Evolutionary conservation across 2,888 invertebrate species (phyloP), one percentile per base, ranked within the genome.

Genomic region (Galeopsomyia nigrocyanea): DNA sequence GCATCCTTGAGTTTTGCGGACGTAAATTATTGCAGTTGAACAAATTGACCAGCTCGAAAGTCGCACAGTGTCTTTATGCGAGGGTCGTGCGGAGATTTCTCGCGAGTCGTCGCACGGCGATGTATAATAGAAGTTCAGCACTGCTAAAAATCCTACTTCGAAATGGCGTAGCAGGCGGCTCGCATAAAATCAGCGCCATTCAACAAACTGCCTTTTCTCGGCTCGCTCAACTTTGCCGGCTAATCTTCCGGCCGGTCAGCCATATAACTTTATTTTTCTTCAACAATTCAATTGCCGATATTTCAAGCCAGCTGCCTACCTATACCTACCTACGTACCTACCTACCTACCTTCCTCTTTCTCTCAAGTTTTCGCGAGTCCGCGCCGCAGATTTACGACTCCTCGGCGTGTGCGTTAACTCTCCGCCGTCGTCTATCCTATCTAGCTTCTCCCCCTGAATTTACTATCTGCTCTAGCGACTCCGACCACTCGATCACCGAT

Each of bases 101-200:
- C 17, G 7, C 21, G 51, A 21, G 31, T 39, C 58, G 31, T n/a
- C n/a, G n/a, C n/a, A n/a, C n/a, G 51, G 46, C 60, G 67, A 67
- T 68, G n/a, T n/a, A n/a, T n/a, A n/a, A n/a, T n/a, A n/a, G n/a
- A 68, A 68, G 61, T 68, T 55, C n/a, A n/a, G 31, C 3, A 31
- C 50, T 26, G 55, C 9, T 22, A n/a, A n/a, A n/a, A n/a, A n/a
- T n/a, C 60, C 55, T 56, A 46, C 51, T n/a, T n/a, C n/a, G n/a
- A 51, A 60, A 60, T 53, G 51, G 61, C n/a, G 31, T n/a, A n/a
- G n/a, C 31, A 31, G 57, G 7, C 53, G 39, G 55, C 55, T 26
- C 56, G 61, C 68, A 68, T 68, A 68, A 68, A 68, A 60, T 68
- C 61, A 61, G 53, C 61, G 46, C 46, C 47, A 68, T 68, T 68